These are phyloP conservation scores for Panulirus ornatus DNA, from an alignment of 1,140 invertebrate species.

Conservation along the genomic window DNA sequence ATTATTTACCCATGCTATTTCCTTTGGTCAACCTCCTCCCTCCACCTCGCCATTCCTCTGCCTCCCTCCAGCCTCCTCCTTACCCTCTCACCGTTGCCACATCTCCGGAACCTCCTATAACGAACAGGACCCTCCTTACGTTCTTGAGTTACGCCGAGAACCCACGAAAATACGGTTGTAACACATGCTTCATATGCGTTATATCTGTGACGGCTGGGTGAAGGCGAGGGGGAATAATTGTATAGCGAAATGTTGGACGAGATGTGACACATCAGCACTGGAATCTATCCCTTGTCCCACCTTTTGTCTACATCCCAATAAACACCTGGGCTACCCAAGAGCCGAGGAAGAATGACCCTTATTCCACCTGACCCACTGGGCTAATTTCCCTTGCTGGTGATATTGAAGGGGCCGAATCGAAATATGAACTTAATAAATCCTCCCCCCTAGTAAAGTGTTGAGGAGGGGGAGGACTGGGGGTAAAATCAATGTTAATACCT, in stretches of 20 bases:
- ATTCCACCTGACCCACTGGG: not conserved
- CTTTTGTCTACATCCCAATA: slow-evolving; percentile 19
- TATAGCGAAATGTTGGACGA: no score
- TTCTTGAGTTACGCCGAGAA: not conserved
- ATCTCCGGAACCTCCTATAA: not conserved
- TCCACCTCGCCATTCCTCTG: not conserved
- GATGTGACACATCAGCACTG: not conserved
- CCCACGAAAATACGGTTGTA: not conserved
- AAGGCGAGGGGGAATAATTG: not conserved
- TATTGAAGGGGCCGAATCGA: not conserved
- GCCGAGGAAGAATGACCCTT: not conserved
- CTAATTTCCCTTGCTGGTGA: not conserved
- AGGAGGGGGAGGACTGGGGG: no score
- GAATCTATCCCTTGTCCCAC: slow-evolving; percentile 15
- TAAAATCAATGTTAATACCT: no score
- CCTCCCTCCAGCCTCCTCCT: not conserved
- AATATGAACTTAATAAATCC: not conserved
- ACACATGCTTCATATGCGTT: not conserved
- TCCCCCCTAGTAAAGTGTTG: no score
- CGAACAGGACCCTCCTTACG: not conserved
- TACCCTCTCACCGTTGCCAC: not conserved
- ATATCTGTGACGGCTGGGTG: not conserved
- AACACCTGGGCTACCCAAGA: not conserved
- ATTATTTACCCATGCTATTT: no score
- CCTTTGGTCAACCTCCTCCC: no score